phyloP scores from a whole-genome alignment of 2,113 vertebrate species.

The Festucalex cinctus region DNA sequence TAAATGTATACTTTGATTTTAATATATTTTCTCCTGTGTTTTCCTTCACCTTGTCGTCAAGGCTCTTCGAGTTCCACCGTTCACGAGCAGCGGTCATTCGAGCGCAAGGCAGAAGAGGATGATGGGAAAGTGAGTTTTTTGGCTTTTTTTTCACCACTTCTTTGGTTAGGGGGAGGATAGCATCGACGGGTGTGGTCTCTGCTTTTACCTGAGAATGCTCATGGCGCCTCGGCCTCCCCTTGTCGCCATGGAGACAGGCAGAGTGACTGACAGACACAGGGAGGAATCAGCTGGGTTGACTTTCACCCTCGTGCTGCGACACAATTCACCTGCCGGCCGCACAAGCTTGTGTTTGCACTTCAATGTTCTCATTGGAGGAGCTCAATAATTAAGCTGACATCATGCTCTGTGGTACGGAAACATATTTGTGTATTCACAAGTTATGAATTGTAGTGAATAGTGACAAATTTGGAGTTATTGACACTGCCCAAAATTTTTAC shows the following conservation, averaged over 20 bases:
- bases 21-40: background rate
- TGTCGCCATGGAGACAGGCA: constrained; percentile 51
- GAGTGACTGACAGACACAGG: constrained; percentile 39
- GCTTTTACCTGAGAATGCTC: constrained; percentile 36
- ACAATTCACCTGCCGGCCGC: constrained; percentile 23
- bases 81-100: constrained; percentile 78
- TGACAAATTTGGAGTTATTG: no score
- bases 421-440: background rate
- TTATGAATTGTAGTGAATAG: background rate
- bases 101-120: constrained; percentile 81
- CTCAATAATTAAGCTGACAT: background rate
- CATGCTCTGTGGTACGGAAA: background rate
- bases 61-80: constrained; percentile 73
- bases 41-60: constrained; percentile 37
- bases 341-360: background rate
- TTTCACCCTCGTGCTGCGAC: constrained; percentile 21
- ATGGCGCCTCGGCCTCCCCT: constrained; percentile 19
- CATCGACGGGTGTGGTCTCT: background rate
- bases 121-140: constrained; percentile 84
- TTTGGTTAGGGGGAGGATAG: background rate
- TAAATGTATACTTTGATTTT: background rate
- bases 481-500: no score
- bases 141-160: background rate
- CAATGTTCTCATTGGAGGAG: constrained; percentile 11
- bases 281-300: constrained; percentile 34